These are phyloP conservation scores for Hydropsyche betteni DNA, from an alignment of 2,888 invertebrate species.

Conservation along the genomic window DNA sequence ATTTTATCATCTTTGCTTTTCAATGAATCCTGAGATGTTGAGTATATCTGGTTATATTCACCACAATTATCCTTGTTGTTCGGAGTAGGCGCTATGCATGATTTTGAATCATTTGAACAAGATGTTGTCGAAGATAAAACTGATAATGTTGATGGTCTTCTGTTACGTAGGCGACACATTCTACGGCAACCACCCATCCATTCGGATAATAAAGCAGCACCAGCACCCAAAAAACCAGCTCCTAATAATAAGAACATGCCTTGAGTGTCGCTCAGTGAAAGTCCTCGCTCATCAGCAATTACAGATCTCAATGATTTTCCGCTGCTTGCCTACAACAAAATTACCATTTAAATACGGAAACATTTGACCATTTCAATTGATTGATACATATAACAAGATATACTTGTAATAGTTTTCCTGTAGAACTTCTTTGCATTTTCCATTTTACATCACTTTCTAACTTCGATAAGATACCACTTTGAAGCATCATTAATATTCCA, in stretches of 20 bases:
- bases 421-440: conserved; percentile 71
- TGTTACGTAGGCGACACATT: conserved; percentile 61
- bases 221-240: conserved; percentile 74
- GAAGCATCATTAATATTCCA: conserved; percentile 70
- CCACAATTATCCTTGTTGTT: conserved; percentile 10
- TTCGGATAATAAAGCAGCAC: conserved; percentile 72
- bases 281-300: conserved; percentile 73
- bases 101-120: conserved; percentile 10
- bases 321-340: conserved; percentile 59
- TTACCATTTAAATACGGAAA: background rate
- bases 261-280: conserved; percentile 82
- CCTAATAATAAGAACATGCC: conserved; percentile 82
- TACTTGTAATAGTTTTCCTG: conserved; percentile 73
- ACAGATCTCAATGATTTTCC: conserved; percentile 60
- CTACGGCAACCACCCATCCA: conserved; percentile 75
- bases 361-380: conserved; percentile 30
- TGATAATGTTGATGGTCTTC: conserved; percentile 35
- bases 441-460: conserved; percentile 76
- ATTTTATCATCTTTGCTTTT: background rate
- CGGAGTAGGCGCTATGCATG: conserved; percentile 44
- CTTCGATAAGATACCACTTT: conserved; percentile 75
- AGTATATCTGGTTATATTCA: background rate
- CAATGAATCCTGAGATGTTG: background rate
- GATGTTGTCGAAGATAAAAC: conserved; percentile 20
- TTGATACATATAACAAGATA: conserved; percentile 38